Conservation (phyloP, 2,113 vertebrate genomes). For the Hemichromis elongatus region DNA sequence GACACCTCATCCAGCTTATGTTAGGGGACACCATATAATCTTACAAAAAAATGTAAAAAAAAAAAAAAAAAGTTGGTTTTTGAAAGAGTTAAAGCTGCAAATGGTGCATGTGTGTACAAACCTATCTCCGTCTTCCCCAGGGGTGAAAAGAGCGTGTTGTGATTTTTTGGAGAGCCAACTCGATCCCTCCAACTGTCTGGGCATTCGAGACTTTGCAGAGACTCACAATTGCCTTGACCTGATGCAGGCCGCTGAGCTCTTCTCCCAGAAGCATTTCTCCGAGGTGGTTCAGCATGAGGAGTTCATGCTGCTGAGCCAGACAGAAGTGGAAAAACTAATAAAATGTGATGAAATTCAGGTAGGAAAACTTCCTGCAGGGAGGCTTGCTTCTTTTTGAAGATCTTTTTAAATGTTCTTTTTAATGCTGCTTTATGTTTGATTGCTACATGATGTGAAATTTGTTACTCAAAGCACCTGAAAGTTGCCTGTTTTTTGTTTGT, state of each 20-base stretch:
- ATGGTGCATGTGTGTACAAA: neutral
- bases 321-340: constrained; percentile 96
- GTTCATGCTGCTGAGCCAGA: constrained; percentile 94
- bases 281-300: constrained; percentile 99
- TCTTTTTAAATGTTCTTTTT: neutral
- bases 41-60: neutral
- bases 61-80: neutral
- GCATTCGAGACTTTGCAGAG: constrained; percentile 99
- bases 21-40: neutral
- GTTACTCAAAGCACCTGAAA: neutral
- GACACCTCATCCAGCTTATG: neutral
- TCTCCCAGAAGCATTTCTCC: constrained; percentile 97
- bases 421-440: neutral
- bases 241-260: constrained; percentile 96
- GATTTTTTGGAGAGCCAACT: constrained; percentile 97
- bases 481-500: neutral
- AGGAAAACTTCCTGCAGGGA: neutral
- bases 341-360: constrained; percentile 99
- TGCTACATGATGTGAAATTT: neutral
- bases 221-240: constrained; percentile 97
- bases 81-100: neutral
- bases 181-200: constrained; percentile 96
- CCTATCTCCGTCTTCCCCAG: constrained; percentile 63
- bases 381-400: neutral
- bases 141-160: constrained; percentile 97